Evolutionary conservation across 2,113 vertebrate species (phyloP).

Genomic region (Pheucticus melanocephalus): DNA sequence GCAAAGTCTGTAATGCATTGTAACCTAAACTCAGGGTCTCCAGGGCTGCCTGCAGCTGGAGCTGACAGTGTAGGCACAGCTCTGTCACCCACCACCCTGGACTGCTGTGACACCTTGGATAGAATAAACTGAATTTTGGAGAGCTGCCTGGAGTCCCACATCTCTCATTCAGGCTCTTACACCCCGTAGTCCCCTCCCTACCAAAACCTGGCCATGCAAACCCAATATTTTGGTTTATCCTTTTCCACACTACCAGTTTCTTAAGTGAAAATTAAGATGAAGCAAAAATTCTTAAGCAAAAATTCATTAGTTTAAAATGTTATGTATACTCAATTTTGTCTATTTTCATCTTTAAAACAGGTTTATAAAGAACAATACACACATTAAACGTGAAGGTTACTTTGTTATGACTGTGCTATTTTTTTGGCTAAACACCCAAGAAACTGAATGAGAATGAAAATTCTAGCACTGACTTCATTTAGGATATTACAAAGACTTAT

Average conservation of each 20-base stretch:
- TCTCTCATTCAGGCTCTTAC: no score
- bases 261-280: background rate
- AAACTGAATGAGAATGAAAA: background rate
- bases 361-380: background rate
- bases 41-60: no score
- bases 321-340: background rate
- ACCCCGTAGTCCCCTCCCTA: fast-evolving
- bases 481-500: background rate
- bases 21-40: no score
- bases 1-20: no score
- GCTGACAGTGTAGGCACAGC: no score
- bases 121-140: no score
- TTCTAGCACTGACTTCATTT: background rate
- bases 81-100: no score
- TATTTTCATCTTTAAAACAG: background rate
- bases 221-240: background rate
- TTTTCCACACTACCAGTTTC: background rate
- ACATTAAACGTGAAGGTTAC: background rate
- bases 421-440: background rate
- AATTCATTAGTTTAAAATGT: background rate
- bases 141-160: no score
- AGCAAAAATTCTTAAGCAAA: background rate
- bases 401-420: background rate
- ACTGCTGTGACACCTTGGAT: no score
- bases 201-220: background rate